phyloP scores from a whole-genome alignment of 2,113 vertebrate genomes.

The Bubo blakistoni region DNA sequence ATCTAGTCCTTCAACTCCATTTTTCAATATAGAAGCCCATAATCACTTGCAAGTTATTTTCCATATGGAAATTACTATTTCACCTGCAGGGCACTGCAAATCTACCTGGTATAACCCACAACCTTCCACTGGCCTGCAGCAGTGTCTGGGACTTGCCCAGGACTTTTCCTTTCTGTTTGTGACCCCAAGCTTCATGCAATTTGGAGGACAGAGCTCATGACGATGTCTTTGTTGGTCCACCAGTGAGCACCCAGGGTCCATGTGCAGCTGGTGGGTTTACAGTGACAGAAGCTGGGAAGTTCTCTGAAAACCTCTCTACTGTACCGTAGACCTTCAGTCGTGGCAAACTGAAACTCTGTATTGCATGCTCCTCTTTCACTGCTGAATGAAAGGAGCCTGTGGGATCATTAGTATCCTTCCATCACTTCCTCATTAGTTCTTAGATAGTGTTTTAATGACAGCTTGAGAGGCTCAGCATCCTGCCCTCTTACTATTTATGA shows the following conservation, averaged over 20 bases:
- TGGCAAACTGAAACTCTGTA: background rate
- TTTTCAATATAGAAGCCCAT: background rate
- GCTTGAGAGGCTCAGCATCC: slow-evolving; percentile 75
- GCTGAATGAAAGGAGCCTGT: slow-evolving; percentile 58
- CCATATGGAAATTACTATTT: background rate
- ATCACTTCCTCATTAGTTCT: slow-evolving; percentile 83
- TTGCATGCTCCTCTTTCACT: background rate
- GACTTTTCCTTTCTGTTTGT: background rate
- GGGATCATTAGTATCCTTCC: slow-evolving; percentile 76
- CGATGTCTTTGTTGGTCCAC: too few species aligned
- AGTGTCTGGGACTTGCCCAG: background rate
- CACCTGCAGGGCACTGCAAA: background rate
- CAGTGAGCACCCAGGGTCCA: background rate
- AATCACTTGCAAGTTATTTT: background rate
- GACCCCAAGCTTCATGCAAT: rapidly evolving
- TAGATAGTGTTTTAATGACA: slow-evolving; percentile 83
- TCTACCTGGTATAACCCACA: background rate
- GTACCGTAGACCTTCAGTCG: background rate
- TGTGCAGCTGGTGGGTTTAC: background rate
- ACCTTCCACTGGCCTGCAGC: background rate
- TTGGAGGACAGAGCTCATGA: background rate
- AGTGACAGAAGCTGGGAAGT: background rate
- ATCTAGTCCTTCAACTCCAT: background rate
- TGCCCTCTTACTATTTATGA: slow-evolving; percentile 82
- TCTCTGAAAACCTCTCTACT: background rate